Base-by-base conservation (phyloP, 2,113 vertebrate genomes). In the Sorex fumeus region DNA sequence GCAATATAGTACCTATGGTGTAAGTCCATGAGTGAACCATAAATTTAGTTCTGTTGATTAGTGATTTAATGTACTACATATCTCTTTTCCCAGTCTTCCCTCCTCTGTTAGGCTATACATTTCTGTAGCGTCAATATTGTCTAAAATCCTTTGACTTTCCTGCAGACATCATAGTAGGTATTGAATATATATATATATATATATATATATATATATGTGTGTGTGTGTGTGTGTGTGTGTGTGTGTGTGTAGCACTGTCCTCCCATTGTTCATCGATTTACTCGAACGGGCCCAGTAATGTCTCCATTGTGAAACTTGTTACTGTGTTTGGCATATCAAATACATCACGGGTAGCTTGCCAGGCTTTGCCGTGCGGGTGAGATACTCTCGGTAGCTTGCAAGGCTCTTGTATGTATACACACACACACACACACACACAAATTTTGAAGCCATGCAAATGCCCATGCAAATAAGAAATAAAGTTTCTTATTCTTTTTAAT, bases 131-230 rank as follows among this genome's bases (percentile, higher is more conserved):
- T 28, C 87, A 74, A 19, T 19, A 36, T 57, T 76, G 3, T 84
- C 69, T 93, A 75, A 84, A 83, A 50, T 82, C 19, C n/a, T 92
- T 87, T 87, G 69, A 70, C 13, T 82, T 94, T 91, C 34, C 32
- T 57, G 18, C 4, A 72, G 32, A 77, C 30, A 18, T 83, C 18
- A 66, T 69, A 25, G 19, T 45, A 70, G 16, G 60, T 88, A 43
- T 32, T 89, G 89, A 16, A 23, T 84, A 90, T 88, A 87, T 92
- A 80, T 23, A 57, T 69, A 3, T 62, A 87, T 77, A 87, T 81
- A 40, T 40, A 40, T 40, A 40, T 7, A 7, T 40, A 40, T 40
- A 40, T 40, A n/a, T n/a, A n/a, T n/a, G n/a, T n/a, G 40, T 40
- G 40, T 40, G 7, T 40, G 40, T 40, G 40, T 40, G 7, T 40